These are phyloP conservation scores for Heloderma charlesbogerti DNA, from an alignment of 2,113 vertebrate species.

Conservation along the genomic window DNA sequence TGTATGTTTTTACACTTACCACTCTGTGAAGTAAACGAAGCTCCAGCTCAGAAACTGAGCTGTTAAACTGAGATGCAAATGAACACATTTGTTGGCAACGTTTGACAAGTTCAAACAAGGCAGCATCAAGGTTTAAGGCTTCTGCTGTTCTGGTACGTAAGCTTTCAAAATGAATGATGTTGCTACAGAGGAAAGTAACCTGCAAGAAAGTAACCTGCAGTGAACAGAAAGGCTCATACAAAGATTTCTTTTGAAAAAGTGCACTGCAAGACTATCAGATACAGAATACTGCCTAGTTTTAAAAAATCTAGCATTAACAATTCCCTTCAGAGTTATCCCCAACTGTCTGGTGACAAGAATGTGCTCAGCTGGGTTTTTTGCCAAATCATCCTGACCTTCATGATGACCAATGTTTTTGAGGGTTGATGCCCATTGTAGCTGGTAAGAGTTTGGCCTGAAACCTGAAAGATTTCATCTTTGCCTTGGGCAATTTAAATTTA, in stretches of 20 bases:
- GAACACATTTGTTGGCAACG: slow-evolving; percentile 97
- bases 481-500: background rate
- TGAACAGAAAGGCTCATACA: background rate
- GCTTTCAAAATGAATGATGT: slow-evolving; percentile 96
- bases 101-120: slow-evolving; percentile 94
- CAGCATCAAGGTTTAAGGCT: slow-evolving; percentile 90
- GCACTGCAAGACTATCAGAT: background rate
- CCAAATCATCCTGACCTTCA: background rate
- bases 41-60: slow-evolving; percentile 92
- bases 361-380: background rate
- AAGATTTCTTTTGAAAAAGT: slow-evolving; percentile 17
- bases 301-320: background rate
- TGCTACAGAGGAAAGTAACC: slow-evolving; percentile 97
- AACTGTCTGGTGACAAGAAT: background rate
- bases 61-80: slow-evolving; percentile 95
- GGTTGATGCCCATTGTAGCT: background rate
- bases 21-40: slow-evolving; percentile 93
- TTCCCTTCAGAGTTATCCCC: background rate
- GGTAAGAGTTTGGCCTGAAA: background rate
- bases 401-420: background rate
- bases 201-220: slow-evolving; percentile 61
- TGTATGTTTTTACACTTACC: slow-evolving; percentile 77
- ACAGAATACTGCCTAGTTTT: background rate
- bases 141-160: slow-evolving; percentile 93
- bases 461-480: background rate